Percentiles rank a stretch among this genome's conserved stretches.
Conservation (phyloP, 2,888 invertebrate genomes). For the Ariolimax columbianus region DNA sequence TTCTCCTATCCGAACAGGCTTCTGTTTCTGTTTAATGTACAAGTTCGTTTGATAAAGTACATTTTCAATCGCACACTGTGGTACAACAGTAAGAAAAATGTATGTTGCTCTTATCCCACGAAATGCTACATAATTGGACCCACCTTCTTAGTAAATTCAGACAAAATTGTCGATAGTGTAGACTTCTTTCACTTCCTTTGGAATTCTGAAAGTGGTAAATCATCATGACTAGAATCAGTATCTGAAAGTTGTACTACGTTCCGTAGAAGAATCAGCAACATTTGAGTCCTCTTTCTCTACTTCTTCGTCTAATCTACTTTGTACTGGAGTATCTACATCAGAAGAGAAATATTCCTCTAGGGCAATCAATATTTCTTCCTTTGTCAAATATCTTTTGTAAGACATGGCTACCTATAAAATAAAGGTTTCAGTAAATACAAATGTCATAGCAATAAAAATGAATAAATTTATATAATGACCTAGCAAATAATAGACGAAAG, state of each 20-base stretch:
- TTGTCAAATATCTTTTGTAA: constrained; percentile 1
- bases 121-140: not conserved
- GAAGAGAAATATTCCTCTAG: not conserved
- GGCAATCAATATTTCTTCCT: not conserved
- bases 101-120: not conserved
- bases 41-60: not conserved
- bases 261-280: not conserved
- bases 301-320: not conserved
- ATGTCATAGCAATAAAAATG: not conserved
- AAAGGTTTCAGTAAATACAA: not conserved
- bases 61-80: not conserved
- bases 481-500: too few relatives aligned
- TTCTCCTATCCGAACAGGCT: not conserved
- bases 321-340: not conserved
- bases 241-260: too few relatives aligned
- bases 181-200: not conserved
- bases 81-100: not conserved
- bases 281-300: not conserved
- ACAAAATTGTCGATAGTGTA: not conserved
- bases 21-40: constrained; percentile 5
- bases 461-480: too few relatives aligned
- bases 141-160: not conserved
- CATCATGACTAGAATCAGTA: not conserved
- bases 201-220: not conserved
- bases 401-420: not conserved